These are phyloP conservation scores for Papilio glaucus DNA, from an alignment of 1,140 invertebrate species.

Conservation along the genomic window DNA sequence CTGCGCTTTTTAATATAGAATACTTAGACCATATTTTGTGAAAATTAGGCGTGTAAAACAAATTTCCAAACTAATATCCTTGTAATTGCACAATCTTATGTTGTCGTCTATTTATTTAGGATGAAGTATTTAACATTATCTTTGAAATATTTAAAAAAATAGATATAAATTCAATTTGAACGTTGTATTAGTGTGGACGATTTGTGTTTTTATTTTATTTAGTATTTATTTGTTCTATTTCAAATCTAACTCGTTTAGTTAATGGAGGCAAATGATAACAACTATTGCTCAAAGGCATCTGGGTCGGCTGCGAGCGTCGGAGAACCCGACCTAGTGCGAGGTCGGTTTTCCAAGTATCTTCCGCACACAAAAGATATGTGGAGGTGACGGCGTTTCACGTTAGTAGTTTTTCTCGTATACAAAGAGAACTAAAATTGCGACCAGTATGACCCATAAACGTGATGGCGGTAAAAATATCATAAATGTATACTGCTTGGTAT, in stretches of 20 bases:
- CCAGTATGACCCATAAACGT: neutral
- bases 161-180: no score
- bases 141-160: no score
- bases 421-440: neutral
- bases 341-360: conserved; percentile 14
- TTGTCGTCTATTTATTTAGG: neutral
- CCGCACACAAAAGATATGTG: conserved; percentile 16
- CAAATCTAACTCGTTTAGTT: neutral
- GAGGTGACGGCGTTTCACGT: conserved; percentile 26
- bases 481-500: neutral
- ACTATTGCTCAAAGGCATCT: conserved; percentile 13
- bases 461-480: no score
- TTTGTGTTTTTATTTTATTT: neutral
- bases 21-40: no score
- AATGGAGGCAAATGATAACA: conserved; percentile 1
- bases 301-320: conserved; percentile 8
- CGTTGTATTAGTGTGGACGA: no score
- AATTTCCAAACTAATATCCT: neutral
- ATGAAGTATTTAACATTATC: no score
- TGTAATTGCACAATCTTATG: neutral
- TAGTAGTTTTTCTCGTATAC: neutral
- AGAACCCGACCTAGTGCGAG: neutral
- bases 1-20: no score
- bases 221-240: neutral
- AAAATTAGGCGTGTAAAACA: neutral